These are phyloP conservation scores for Taeniopygia guttata DNA, from an alignment of 2,797 vertebrate species.

Conservation along the genomic window DNA sequence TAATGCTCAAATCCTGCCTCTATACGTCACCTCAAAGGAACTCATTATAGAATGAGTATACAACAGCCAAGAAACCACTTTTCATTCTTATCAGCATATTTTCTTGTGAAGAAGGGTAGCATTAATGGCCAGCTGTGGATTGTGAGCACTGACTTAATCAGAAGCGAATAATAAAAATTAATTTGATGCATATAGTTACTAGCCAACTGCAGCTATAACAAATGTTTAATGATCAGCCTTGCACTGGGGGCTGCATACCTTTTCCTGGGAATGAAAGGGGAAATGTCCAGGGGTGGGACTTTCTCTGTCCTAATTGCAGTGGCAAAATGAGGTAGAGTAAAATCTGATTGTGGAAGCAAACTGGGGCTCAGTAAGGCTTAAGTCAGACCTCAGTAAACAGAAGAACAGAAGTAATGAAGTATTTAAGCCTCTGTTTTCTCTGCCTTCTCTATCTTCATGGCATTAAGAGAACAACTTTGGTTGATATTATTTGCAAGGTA, in stretches of 20 bases:
- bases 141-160: slow-evolving; percentile 13
- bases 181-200: slow-evolving; percentile 21
- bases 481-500: neutral
- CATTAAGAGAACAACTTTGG: neutral
- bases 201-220: neutral
- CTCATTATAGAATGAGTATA: slow-evolving; percentile 13
- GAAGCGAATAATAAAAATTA: slow-evolving; percentile 34
- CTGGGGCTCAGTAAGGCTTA: neutral
- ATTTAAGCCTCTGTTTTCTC: neutral
- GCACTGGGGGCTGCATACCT: neutral
- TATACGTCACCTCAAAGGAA: slow-evolving; percentile 6
- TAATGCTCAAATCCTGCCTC: neutral
- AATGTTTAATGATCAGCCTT: slow-evolving; percentile 12
- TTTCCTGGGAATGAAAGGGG: neutral
- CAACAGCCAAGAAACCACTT: slow-evolving; percentile 51
- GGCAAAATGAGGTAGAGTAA: neutral
- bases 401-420: neutral
- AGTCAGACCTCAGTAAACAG: neutral
- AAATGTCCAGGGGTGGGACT: neutral
- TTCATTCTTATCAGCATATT: slow-evolving; percentile 51
- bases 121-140: slow-evolving; percentile 55
- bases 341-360: neutral
- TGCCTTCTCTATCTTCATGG: neutral
- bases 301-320: neutral
- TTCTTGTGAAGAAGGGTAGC: slow-evolving; percentile 25